These are phyloP conservation scores for Molorchus minor DNA, from an alignment of 2,888 invertebrate genomes.

Conservation along the genomic window DNA sequence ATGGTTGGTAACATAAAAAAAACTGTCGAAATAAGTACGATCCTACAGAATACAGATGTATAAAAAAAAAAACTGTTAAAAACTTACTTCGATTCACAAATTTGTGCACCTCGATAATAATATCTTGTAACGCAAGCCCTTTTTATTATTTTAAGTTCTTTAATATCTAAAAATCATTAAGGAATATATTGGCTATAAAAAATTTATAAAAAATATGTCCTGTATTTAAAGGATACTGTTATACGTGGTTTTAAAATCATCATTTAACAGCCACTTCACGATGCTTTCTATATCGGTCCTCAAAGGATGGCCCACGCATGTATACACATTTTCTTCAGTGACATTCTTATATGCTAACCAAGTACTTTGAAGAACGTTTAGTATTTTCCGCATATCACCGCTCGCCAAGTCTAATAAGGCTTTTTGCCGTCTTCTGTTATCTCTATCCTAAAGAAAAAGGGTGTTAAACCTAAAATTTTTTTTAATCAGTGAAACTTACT, in stretches of 20 bases:
- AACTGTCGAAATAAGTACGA: slow-evolving; percentile 1
- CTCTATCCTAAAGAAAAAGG: too few species aligned
- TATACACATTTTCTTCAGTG: slow-evolving; percentile 90
- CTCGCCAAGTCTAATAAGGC: slow-evolving; percentile 89
- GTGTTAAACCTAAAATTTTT: slow-evolving; percentile 1
- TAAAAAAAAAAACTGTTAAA: slow-evolving; percentile 3
- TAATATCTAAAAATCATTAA: slow-evolving; percentile 68
- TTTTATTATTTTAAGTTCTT: slow-evolving; percentile 86
- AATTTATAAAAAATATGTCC: background rate
- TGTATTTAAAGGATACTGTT: slow-evolving; percentile 68
- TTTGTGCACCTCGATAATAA: slow-evolving; percentile 87
- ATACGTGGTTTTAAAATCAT: slow-evolving; percentile 78
- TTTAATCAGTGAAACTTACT: slow-evolving; percentile 65
- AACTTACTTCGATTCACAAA: slow-evolving; percentile 88
- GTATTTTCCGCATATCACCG: slow-evolving; percentile 97
- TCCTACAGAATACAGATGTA: background rate
- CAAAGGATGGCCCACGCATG: slow-evolving; percentile 96
- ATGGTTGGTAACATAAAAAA: too few species aligned
- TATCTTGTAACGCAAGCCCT: slow-evolving; percentile 93
- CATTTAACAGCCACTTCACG: slow-evolving; percentile 85
- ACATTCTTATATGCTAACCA: slow-evolving; percentile 91
- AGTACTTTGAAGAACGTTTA: slow-evolving; percentile 97
- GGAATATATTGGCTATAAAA: slow-evolving; percentile 21
- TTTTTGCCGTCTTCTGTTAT: too few species aligned
- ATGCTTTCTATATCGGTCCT: slow-evolving; percentile 89